Conservation (phyloP, 2,888 invertebrate genomes). For the Sinopyrophorus schimmeli region DNA sequence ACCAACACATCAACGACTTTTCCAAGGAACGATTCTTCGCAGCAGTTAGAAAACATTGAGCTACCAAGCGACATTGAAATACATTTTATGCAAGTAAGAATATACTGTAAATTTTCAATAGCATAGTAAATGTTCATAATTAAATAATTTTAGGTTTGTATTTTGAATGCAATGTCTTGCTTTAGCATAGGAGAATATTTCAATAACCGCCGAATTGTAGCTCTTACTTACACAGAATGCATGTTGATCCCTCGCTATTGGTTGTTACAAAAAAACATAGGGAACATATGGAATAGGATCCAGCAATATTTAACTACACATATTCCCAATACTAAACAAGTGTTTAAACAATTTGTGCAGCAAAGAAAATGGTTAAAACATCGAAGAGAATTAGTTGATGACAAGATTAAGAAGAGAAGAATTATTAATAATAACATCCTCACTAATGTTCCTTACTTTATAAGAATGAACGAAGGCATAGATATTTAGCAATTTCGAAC, state of each 20-base stretch:
- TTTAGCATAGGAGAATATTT: constrained; percentile 72
- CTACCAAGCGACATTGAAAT: constrained; percentile 43
- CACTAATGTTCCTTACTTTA: constrained; percentile 34
- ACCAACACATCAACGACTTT: too few relatives aligned
- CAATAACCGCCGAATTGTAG: constrained; percentile 67
- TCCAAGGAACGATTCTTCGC: too few relatives aligned
- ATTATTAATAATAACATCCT: constrained; percentile 17
- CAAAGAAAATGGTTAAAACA: constrained; percentile 63
- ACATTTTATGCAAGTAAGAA: constrained; percentile 54
- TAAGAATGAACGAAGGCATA: constrained; percentile 24
- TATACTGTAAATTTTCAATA: too few relatives aligned
- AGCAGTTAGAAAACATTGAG: too few relatives aligned
- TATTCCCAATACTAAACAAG: constrained; percentile 61
- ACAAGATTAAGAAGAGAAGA: constrained; percentile 50
- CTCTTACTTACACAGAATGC: constrained; percentile 65
- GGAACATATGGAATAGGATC: constrained; percentile 68
- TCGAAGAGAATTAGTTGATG: constrained; percentile 58
- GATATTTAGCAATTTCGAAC: too few relatives aligned
- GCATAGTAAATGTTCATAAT: not conserved
- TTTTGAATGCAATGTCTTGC: constrained; percentile 62
- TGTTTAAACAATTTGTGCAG: constrained; percentile 60
- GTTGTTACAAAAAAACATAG: constrained; percentile 67
- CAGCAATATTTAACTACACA: constrained; percentile 62
- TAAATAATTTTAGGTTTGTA: constrained; percentile 55
- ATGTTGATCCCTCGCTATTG: constrained; percentile 72